Conservation (phyloP, 1,140 invertebrate species). For the Drosophila quadrilineata region DNA sequence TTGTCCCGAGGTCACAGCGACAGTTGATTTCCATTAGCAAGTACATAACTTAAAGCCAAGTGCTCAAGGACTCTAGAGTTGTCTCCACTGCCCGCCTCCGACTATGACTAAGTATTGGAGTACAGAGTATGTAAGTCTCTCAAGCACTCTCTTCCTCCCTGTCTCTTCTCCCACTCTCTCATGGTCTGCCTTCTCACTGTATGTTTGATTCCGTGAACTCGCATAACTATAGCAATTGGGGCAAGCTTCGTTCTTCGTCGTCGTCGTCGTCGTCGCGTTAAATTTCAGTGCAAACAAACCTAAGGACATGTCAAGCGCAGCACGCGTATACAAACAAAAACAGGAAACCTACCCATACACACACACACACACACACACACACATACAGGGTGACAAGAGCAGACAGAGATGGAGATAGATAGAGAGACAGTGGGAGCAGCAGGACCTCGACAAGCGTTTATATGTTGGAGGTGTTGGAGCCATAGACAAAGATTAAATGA, state of each 20-base stretch:
- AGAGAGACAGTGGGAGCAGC: too few relatives aligned
- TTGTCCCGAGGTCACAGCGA: constrained; percentile 15
- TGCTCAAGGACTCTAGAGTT: constrained; percentile 18
- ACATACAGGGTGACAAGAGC: background rate
- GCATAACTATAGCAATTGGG: constrained; percentile 48
- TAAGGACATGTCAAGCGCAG: constrained; percentile 77
- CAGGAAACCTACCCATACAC: constrained; percentile 31
- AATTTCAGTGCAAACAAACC: constrained; percentile 73
- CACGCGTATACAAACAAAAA: constrained; percentile 55
- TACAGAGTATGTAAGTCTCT: too few relatives aligned
- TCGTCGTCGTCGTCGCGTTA: constrained; percentile 38
- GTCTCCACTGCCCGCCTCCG: too few relatives aligned
- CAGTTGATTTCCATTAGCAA: constrained; percentile 55
- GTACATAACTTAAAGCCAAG: constrained; percentile 71
- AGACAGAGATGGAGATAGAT: background rate
- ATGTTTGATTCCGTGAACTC: constrained; percentile 36
- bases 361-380: constrained; percentile 21
- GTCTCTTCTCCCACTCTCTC: too few relatives aligned
- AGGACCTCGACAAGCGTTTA: constrained; percentile 32
- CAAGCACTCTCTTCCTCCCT: too few relatives aligned
- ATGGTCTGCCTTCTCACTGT: background rate
- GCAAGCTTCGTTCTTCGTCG: background rate
- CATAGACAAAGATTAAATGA: constrained; percentile 79
- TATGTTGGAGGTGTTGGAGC: constrained; percentile 64
- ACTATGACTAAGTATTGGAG: too few relatives aligned